Base-by-base conservation (phyloP, 2,113 vertebrate species). In the Myrmophylax atrothorax region DNA sequence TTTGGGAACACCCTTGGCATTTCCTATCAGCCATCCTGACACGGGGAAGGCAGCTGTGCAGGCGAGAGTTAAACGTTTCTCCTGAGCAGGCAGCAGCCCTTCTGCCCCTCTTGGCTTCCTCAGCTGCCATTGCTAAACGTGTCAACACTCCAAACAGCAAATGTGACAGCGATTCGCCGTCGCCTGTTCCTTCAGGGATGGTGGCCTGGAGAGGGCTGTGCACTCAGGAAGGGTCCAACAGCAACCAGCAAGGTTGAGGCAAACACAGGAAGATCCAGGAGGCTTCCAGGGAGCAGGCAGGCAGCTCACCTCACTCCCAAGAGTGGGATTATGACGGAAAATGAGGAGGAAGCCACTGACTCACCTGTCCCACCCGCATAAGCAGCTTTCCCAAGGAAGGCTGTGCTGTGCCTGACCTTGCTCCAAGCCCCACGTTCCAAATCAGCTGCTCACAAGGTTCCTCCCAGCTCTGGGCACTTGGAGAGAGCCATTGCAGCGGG, bases 391-490 rank as follows among this genome's bases (percentile, higher is more conserved):
- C 53, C 63, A 63, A 56, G 3, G 0, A 10, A 64, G 62, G 74
- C 72, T 90, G 64, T 53, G 9, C 37, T 14, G 46, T 15, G 4
- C 3, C 11, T 9, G 70, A 75, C 59, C 69, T 70, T 90, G 29
- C 58, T 50, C 29, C 60, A 49, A 86, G 78, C 35, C 81, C 59
- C 53, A 24, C 0, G 25, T 11, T 55, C 63, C 85, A 52, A 40
- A 47, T 1, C 0, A 0, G 52, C 66, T n/a, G 7, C 3, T 66
- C 35, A 18, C 23, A 24, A 53, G 70, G 23, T 23, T 69, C 26
- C 31, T 58, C 47, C 42, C 62, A 38, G 31, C 7, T 9, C 38
- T 5, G 42, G 2, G 3, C 1, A 7, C 28, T 6, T 14, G 14
- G n/a, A 50, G 24, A 38, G 28, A 12, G 67, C 10, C 15, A 2